Percentiles rank a stretch among this genome's conserved stretches.
These are phyloP conservation scores for Drusus annulatus DNA, from an alignment of 1,140 invertebrate genomes.

Conservation along the genomic window DNA sequence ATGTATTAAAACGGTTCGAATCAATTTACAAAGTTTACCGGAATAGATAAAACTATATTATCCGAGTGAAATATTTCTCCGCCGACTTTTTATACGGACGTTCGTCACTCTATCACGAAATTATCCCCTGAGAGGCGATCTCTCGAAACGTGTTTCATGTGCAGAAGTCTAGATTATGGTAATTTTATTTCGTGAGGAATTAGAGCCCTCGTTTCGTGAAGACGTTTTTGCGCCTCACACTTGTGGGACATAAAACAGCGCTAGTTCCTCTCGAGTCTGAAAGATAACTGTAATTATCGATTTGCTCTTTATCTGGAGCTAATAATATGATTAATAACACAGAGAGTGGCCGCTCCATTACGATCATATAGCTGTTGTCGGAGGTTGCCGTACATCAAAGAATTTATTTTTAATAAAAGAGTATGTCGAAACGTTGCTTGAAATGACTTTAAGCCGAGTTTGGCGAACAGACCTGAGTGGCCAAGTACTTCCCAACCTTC, in stretches of 20 bases:
- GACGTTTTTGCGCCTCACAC: conserved; percentile 42
- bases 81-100: conserved; percentile 13
- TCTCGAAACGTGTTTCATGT: conserved; percentile 42
- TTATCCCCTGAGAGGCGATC: conserved; percentile 41
- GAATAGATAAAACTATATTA: neutral
- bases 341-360: neutral
- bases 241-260: conserved; percentile 35
- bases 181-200: conserved; percentile 50
- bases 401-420: too few relatives aligned
- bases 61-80: neutral
- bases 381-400: too few relatives aligned
- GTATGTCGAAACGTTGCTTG: too few relatives aligned
- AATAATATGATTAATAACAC: conserved; percentile 40
- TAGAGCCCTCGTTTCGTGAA: conserved; percentile 28
- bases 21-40: neutral
- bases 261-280: neutral
- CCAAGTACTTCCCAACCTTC: too few relatives aligned
- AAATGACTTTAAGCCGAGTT: too few relatives aligned
- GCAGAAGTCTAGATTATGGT: conserved; percentile 53
- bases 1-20: too few relatives aligned
- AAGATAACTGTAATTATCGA: conserved; percentile 44
- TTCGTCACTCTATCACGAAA: conserved; percentile 49
- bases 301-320: conserved; percentile 41
- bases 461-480: too few relatives aligned
- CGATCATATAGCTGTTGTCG: too few relatives aligned